Evolutionary conservation across 30 jellyfish, hydroid and myxozoan species (phyloP), one percentile per base, ranked within the genome.

Genomic region (Nemopilema nomurai): DNA sequence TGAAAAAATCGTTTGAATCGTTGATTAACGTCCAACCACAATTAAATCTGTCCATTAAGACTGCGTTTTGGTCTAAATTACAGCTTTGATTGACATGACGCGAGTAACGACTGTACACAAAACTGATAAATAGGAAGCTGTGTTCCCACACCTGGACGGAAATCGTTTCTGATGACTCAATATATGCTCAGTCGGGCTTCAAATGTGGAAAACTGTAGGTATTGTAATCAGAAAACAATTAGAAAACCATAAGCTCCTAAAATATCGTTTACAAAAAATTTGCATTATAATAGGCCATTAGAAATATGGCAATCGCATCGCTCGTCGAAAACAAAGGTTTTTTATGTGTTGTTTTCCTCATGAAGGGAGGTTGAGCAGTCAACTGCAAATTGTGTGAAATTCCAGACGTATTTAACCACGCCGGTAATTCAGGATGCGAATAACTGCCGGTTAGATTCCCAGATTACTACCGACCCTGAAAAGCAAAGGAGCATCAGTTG

Each of bases 141-240:
- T 18, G 30, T 77, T 77, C 87, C 87, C 87, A 77, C 87, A 77
- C 87, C 87, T 66, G 87, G 78, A 26, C 67, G 68, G 65, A 77
- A 41, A 66, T 64, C 87, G 29, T 18, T 30, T 20, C 32, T 0
- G 49, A 62, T 28, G 78, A 62, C n/a, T 62, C 87, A 77, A 77
- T 66, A 77, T 73, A 25, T 30, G 83, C 69, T 30, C 83, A 73
- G 83, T 73, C 51, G 50, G 33, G 77, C 87, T 26, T 66, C 53
- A n/a, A 28, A 28, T 21, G 69, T 64, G 78, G n/a, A 67, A 53
- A 77, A 62, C 50, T 20, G 20, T 27, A 0, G 28, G 65, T 77
- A 57, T 77, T 77, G 87, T 62, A 77, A 76, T 62, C 68, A 62
- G 24, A 50, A 76, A 7, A 76, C 73, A 76, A 51, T 1, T 0